Conservation (phyloP, 2,113 vertebrate species). For the Casuarius casuarius region DNA sequence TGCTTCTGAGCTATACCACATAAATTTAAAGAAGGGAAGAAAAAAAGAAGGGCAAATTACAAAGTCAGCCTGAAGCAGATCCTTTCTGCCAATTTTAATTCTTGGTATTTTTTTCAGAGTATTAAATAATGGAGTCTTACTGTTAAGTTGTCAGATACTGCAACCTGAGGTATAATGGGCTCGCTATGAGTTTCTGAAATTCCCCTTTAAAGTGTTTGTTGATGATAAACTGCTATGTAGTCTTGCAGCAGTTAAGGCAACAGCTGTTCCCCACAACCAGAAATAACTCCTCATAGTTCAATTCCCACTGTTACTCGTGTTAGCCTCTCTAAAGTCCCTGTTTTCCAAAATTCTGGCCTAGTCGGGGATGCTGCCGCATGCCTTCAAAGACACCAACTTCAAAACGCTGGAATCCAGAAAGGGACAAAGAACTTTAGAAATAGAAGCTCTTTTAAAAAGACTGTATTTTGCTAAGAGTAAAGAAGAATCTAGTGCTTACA, state of each 20-base stretch:
- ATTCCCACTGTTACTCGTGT: accelerated
- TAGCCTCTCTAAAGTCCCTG: neutral
- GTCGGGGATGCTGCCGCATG: neutral
- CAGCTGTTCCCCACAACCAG: neutral
- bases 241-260: neutral
- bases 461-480: neutral
- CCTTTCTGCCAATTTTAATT: neutral
- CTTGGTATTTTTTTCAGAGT: neutral
- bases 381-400: neutral
- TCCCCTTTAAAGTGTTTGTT: neutral
- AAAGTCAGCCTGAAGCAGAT: neutral
- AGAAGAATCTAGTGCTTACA: neutral
- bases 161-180: neutral
- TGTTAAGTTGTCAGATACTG: neutral
- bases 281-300: neutral
- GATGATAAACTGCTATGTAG: neutral
- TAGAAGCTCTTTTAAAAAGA: neutral
- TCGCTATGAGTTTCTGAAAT: neutral
- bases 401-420: neutral
- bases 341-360: neutral
- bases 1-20: neutral
- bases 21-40: neutral
- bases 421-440: neutral
- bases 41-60: neutral
- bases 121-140: neutral